A percentile compares a stretch with the other conserved stretches of the same genome.
Conservation (phyloP, 2,888 invertebrate genomes). For the Tolmerus cingulatus region DNA sequence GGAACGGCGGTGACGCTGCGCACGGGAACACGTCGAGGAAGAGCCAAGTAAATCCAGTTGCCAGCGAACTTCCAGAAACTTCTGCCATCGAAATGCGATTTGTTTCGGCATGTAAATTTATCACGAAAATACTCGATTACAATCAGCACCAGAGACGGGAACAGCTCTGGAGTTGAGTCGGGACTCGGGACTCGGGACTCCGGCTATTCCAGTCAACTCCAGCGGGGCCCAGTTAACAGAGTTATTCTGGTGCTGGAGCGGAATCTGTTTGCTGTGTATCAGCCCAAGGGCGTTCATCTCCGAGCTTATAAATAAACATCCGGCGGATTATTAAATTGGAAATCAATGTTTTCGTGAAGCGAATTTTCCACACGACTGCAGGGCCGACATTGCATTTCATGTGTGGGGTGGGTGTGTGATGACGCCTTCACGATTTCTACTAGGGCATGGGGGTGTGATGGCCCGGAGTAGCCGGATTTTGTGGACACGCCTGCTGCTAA, state of each 20-base stretch:
- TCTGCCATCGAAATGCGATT: constrained; percentile 4
- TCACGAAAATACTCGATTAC: neutral
- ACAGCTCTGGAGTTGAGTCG: neutral
- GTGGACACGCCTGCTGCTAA: neutral
- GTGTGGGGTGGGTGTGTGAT: neutral
- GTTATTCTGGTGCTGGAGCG: neutral
- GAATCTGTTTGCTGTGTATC: neutral
- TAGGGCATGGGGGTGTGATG: neutral
- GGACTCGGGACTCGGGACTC: neutral
- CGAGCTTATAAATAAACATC: neutral
- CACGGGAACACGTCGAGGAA: neutral
- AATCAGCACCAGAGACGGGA: neutral
- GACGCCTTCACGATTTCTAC: neutral
- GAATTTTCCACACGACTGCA: neutral
- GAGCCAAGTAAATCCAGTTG: neutral
- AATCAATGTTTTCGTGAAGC: neutral
- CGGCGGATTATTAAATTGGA: constrained; percentile 20
- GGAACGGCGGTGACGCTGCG: neutral
- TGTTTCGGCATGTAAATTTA: constrained; percentile 25
- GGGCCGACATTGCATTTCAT: neutral
- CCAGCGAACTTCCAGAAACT: neutral
- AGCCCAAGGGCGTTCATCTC: neutral
- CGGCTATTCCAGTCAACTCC: neutral
- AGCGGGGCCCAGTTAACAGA: neutral
- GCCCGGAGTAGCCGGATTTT: neutral